Evolutionary conservation across 1,140 invertebrate genomes (phyloP).

Genomic region (Diorhabda elongata): DNA sequence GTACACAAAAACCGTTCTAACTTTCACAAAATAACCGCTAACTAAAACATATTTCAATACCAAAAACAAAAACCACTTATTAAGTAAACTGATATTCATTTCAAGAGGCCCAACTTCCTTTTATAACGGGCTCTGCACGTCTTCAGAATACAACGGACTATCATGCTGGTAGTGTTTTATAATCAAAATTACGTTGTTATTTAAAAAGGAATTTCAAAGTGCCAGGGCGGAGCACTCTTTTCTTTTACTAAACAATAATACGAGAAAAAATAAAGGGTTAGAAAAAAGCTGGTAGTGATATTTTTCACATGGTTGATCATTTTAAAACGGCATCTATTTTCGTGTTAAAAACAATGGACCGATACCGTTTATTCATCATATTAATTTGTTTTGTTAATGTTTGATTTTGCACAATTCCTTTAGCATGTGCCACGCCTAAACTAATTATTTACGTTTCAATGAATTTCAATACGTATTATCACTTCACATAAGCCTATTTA

Average conservation of each 20-base stretch:
- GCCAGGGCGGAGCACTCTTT: not conserved
- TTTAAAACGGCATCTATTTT: not conserved
- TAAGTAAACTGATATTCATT: constrained; percentile 1
- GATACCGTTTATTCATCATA: not conserved
- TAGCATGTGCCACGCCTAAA: constrained; percentile 8
- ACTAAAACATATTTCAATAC: not conserved
- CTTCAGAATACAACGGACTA: constrained; percentile 2
- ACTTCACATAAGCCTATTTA: no score
- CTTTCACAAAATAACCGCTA: not conserved
- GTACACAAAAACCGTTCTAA: not conserved
- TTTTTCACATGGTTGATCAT: not conserved
- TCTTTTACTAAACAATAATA: not conserved
- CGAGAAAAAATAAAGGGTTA: not conserved
- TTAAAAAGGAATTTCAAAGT: not conserved
- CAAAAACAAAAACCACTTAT: constrained; percentile 1
- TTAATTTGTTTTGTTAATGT: not conserved
- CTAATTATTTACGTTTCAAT: not conserved
- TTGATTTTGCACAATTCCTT: not conserved
- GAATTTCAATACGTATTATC: constrained; percentile 3
- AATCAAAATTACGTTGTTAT: not conserved
- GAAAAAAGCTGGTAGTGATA: not conserved
- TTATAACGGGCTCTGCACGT: not conserved
- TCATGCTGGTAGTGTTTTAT: constrained; percentile 2
- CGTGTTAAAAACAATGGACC: not conserved
- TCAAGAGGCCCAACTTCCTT: not conserved